Evolutionary conservation across 1,140 invertebrate genomes (phyloP).

Genomic region (Hycleus phaleratus): DNA sequence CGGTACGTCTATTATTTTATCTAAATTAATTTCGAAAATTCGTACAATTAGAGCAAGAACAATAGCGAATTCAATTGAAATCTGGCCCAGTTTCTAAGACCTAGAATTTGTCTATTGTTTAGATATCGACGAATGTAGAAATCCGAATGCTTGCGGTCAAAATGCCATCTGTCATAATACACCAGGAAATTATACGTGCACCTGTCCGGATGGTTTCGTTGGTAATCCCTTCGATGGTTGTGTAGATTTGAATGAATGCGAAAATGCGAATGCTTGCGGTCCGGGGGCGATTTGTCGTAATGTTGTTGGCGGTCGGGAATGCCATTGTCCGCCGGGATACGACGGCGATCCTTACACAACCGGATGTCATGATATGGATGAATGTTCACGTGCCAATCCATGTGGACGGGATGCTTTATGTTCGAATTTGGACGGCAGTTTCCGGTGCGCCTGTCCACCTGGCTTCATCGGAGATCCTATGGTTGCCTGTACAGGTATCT

Average conservation of each 20-base stretch:
- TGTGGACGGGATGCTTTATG: conserved; percentile 69
- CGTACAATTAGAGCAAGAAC: conserved; percentile 2
- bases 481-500: conserved; percentile 58
- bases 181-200: conserved; percentile 81
- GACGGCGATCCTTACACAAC: conserved; percentile 41
- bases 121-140: conserved; percentile 82
- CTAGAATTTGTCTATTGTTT: conserved; percentile 21
- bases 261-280: conserved; percentile 63
- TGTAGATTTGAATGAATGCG: conserved; percentile 77
- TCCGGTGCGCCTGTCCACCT: conserved; percentile 65
- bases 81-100: conserved; percentile 5
- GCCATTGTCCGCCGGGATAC: conserved; percentile 72
- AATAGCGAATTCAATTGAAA: conserved; percentile 1
- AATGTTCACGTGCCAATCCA: conserved; percentile 54
- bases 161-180: conserved; percentile 77
- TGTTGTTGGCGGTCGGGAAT: conserved; percentile 66
- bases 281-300: conserved; percentile 72
- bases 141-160: conserved; percentile 67
- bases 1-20: conserved; percentile 45
- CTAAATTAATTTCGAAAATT: background rate
- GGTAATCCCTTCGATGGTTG: conserved; percentile 85
- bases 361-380: conserved; percentile 63
- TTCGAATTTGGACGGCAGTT: conserved; percentile 63
- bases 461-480: conserved; percentile 70
- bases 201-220: conserved; percentile 71